Conservation (phyloP, 2,888 invertebrate genomes). For the Pocota personata region DNA sequence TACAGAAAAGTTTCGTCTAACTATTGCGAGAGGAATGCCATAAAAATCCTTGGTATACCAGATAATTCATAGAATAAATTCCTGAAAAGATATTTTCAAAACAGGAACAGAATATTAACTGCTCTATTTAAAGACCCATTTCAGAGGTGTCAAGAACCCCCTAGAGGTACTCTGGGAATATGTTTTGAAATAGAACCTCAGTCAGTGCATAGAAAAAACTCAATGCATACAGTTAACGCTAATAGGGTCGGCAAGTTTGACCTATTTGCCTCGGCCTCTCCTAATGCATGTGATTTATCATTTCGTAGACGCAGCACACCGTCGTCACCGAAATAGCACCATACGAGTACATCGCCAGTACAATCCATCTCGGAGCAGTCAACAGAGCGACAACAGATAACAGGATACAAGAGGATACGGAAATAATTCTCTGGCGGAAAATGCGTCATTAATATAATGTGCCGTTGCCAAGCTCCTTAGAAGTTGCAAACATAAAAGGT, state of each 20-base stretch:
- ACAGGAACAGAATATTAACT: background rate
- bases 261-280: slow-evolving; percentile 30
- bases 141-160: slow-evolving; percentile 29
- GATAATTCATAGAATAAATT: slow-evolving; percentile 1
- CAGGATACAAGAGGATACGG: slow-evolving; percentile 24
- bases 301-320: slow-evolving; percentile 44
- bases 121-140: slow-evolving; percentile 13
- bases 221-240: slow-evolving; percentile 16
- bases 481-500: slow-evolving; percentile 57
- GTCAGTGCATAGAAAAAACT: slow-evolving; percentile 4
- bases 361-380: slow-evolving; percentile 49
- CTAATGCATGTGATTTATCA: slow-evolving; percentile 61
- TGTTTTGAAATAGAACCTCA: background rate
- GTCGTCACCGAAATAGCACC: background rate
- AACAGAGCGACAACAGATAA: slow-evolving; percentile 38
- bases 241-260: slow-evolving; percentile 46
- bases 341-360: background rate
- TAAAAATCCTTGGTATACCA: background rate
- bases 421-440: slow-evolving; percentile 57
- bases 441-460: slow-evolving; percentile 72
- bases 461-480: slow-evolving; percentile 55
- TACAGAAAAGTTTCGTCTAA: background rate
- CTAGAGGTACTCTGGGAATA: slow-evolving; percentile 4
- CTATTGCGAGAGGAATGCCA: slow-evolving; percentile 17
- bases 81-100: background rate